These are phyloP conservation scores for Paratilapia polleni DNA, from an alignment of 2,113 vertebrate species.

Conservation along the genomic window DNA sequence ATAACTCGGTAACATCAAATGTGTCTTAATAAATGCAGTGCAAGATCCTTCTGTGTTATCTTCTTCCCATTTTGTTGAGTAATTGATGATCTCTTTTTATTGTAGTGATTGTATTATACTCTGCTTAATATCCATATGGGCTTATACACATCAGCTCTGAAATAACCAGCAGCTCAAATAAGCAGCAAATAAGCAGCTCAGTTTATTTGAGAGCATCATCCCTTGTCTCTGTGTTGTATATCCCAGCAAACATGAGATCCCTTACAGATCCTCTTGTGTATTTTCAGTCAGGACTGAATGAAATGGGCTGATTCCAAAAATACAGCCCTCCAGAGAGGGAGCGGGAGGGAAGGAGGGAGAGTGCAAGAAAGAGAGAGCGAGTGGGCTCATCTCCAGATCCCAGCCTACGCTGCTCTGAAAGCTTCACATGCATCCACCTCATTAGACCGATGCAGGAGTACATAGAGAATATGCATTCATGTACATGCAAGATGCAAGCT, in stretches of 20 bases:
- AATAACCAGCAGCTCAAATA: too few relatives aligned
- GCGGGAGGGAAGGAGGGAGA: not conserved
- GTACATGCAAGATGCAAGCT: not conserved
- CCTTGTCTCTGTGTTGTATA: conserved; percentile 27
- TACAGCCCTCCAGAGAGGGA: conserved; percentile 59
- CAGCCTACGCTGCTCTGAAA: conserved; percentile 53
- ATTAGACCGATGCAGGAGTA: conserved; percentile 19
- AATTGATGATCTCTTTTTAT: not conserved
- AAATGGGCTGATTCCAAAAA: conserved; percentile 75
- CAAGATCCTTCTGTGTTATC: not conserved
- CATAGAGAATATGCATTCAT: conserved; percentile 5
- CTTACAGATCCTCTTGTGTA: conserved; percentile 54
- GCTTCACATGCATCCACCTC: conserved; percentile 46
- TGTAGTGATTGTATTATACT: not conserved
- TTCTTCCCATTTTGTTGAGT: not conserved
- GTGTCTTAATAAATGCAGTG: not conserved
- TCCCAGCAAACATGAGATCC: conserved; percentile 41
- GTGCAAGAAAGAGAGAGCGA: conserved; percentile 27
- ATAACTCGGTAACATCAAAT: not conserved
- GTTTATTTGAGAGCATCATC: conserved; percentile 11
- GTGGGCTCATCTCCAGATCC: conserved; percentile 45
- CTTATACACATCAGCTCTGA: rapidly evolving
- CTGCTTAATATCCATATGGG: not conserved
- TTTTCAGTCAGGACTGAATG: conserved; percentile 65
- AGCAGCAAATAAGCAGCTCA: not conserved